phyloP scores from a whole-genome alignment of 1,140 invertebrate species.

The Drosophila simulans region DNA sequence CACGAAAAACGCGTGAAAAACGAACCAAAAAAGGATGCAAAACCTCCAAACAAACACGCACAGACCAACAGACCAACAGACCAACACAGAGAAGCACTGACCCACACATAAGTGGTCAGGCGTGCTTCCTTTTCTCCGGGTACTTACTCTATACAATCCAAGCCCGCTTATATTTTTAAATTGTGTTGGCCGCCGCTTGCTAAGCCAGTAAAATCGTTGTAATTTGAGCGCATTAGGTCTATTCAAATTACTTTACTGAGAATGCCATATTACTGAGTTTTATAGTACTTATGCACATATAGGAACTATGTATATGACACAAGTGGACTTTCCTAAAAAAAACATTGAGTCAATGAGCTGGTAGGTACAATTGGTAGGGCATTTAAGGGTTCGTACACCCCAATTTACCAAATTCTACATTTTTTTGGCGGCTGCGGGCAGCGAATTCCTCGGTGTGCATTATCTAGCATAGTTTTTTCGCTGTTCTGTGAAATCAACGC shows the following conservation, averaged over 20 bases:
- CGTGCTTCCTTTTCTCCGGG: not conserved
- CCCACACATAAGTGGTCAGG: conserved; percentile 31
- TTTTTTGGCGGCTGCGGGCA: conserved; percentile 34
- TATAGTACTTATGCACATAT: too few relatives aligned
- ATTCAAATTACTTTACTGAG: too few relatives aligned
- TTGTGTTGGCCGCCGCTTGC: too few relatives aligned
- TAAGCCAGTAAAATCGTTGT: too few relatives aligned
- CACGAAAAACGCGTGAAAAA: conserved; percentile 49
- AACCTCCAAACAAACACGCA: conserved; percentile 20
- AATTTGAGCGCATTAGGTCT: too few relatives aligned
- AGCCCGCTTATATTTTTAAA: too few relatives aligned
- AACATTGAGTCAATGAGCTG: too few relatives aligned
- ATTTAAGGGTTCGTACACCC: not conserved
- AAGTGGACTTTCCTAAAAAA: too few relatives aligned
- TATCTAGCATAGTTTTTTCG: conserved; percentile 47
- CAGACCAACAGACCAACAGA: conserved; percentile 33
- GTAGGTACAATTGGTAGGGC: not conserved
- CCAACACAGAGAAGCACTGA: conserved; percentile 11
- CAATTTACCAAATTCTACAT: conserved; percentile 6
- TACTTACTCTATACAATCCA: not conserved
- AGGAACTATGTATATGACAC: too few relatives aligned
- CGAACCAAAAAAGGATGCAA: conserved; percentile 11
- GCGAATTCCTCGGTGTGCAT: conserved; percentile 69
- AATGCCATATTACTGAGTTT: too few relatives aligned
- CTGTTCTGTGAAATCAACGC: conserved; percentile 19